Base-by-base conservation (phyloP, 2,888 invertebrate genomes). In the Germaria angustata region DNA sequence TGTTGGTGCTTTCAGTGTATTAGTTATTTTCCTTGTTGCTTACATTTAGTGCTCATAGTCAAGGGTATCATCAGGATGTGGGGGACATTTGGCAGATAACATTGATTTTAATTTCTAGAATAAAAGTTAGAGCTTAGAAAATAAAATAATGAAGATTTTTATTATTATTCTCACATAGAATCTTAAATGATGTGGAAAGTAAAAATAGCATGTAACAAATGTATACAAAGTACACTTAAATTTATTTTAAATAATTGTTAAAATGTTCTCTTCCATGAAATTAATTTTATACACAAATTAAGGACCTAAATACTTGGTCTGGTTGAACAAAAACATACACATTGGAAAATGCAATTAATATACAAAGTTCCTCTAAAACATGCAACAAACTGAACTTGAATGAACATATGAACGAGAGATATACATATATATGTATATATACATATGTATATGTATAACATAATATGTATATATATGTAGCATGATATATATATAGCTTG, bases 141-240 rank as follows among this genome's bases (percentile, higher is more conserved):
- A 41, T 55, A n/a, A 55, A 41, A 66, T n/a, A n/a, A n/a, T n/a
- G n/a, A n/a, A n/a, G n/a, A n/a, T n/a, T n/a, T n/a, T n/a, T n/a
- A n/a, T n/a, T 32, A 49, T 72, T 28, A 17, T 61, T 49, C 36
- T 24, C 46, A 36, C 8, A 20, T 9, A 22, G 22, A 46, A 22
- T 49, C 46, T 36, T 71, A 59, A 71, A 71, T 59, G 44, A 36
- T 34, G 22, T 71, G 46, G 46, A 59, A 71, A 71, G 24, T n/a
- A 5, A 46, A 11, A 44, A 9, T 5, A 13, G n/a, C 6, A 61
- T 24, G 28, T 8, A 53, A 41, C 17, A 24, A 61, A 24, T 6
- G 32, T 44, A 63, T 24, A 20, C 6, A 46, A 34, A 20, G 49
- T 1, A 20, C 20, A 34, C 34, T 34, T 13, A 65, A 65, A 49